A percentile compares a stretch with the other conserved stretches of the same genome.
Conservation (phyloP, 2,888 invertebrate genomes). For the Erannis defoliaria region DNA sequence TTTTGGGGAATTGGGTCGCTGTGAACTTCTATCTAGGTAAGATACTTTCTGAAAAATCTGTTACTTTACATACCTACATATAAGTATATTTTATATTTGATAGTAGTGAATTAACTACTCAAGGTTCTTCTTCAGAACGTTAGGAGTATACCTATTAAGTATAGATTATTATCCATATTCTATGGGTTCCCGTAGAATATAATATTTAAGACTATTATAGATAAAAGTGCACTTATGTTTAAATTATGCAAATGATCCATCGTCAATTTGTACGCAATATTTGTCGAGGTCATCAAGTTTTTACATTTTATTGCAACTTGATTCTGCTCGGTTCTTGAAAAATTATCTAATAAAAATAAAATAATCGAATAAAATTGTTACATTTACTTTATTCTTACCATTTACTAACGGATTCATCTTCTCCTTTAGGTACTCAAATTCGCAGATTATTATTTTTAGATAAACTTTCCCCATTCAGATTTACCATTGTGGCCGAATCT, state of each 20-base stretch:
- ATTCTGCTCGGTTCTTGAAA: not conserved
- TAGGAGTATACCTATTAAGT: too few relatives aligned
- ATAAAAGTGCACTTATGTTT: not conserved
- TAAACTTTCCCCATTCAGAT: not conserved
- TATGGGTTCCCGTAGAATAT: too few relatives aligned
- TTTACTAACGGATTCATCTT: not conserved
- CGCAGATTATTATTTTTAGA: not conserved
- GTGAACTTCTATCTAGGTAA: not conserved
- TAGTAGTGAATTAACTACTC: too few relatives aligned
- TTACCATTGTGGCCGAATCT: not conserved
- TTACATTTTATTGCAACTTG: constrained; percentile 17
- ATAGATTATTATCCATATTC: too few relatives aligned
- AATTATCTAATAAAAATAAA: not conserved
- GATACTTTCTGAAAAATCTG: too few relatives aligned
- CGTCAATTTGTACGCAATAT: constrained; percentile 6
- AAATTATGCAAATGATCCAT: constrained; percentile 7
- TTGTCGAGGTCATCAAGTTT: constrained; percentile 17
- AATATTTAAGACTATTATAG: too few relatives aligned
- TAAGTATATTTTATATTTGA: too few relatives aligned
- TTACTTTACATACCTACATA: too few relatives aligned
- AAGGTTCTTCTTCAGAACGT: too few relatives aligned
- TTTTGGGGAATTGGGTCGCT: not conserved
- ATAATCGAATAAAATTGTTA: not conserved
- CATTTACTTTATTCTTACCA: not conserved
- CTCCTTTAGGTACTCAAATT: not conserved